Evolutionary conservation across 1,140 invertebrate genomes (phyloP), one percentile per base, ranked within the genome.

Genomic region (Alviniconcha marisindica): DNA sequence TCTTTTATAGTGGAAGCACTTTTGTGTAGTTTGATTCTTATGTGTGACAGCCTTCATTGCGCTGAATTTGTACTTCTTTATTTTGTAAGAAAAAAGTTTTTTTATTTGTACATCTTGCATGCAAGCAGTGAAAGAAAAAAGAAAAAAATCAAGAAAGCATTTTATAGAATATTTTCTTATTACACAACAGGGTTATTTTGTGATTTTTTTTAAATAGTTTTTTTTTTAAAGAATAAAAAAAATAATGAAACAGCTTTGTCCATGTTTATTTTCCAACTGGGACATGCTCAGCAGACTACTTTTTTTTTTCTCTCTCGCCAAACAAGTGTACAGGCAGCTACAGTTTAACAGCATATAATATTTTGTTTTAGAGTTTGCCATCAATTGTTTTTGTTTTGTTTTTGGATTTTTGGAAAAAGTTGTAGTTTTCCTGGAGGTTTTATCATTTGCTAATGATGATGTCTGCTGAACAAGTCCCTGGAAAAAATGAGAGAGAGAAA

Each of bases 381-480:
- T n/a, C n/a, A n/a, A n/a, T n/a, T n/a, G 28, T 71, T 71, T 71
- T 71, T 10, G 4, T 71, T 21, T 71, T 71, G 66, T 71, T 31
- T 36, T 71, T 33, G 24, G 10, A 33, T 66, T 66, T 33, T 12
- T 51, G 48, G 7, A 51, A 7, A 51, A 51, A 51, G 21, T 51
- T 7, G 48, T 51, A 7, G 21, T 12, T 12, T 51, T 51, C 7
- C 21, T 51, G 7, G 21, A 51, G 10, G 21, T 51, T 51, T 51
- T 33, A 12, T 66, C 28, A 33, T 66, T 66, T 33, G 31, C 28
- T 66, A 15, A 31, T 60, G 4, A 10, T 48, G 44, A 74, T 44
- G 71, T 76, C 73, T 76, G 73, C 73, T 76, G 73, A 76, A 33
- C 73, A 48, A 76, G 44, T 51, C 73, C 73, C 7, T 14, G 28